Conservation (phyloP, 2,888 invertebrate species). For the Epinotia nisella region DNA sequence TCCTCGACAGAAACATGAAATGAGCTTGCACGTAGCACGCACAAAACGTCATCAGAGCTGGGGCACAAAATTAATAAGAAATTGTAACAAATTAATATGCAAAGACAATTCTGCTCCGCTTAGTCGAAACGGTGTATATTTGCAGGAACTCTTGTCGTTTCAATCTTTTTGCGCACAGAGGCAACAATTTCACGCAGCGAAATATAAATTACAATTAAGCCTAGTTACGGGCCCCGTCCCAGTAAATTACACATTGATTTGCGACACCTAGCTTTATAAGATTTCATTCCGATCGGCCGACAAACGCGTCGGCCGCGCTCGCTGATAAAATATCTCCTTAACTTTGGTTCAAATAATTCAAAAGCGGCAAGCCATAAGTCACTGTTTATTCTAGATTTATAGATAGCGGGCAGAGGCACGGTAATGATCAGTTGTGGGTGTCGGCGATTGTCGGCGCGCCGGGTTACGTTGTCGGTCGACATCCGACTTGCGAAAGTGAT, state of each 20-base stretch:
- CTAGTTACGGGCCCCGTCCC: conserved; percentile 47
- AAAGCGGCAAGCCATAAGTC: conserved; percentile 53
- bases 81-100: conserved; percentile 30
- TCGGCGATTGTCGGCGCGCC: conserved; percentile 23
- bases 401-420: conserved; percentile 52
- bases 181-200: conserved; percentile 47
- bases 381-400: conserved; percentile 60
- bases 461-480: conserved; percentile 40
- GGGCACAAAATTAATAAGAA: conserved; percentile 17
- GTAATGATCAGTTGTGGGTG: conserved; percentile 52
- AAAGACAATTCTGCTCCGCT: conserved; percentile 11
- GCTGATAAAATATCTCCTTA: conserved; percentile 44
- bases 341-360: conserved; percentile 50
- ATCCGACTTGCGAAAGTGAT: conserved; percentile 61
- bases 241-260: conserved; percentile 52
- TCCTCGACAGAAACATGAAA: conserved; percentile 21
- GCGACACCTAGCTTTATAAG: conserved; percentile 47
- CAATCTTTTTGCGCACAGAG: conserved; percentile 18
- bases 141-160: conserved; percentile 1
- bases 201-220: conserved; percentile 53
- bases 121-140: conserved; percentile 6
- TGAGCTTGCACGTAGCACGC: conserved; percentile 5
- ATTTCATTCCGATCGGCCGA: conserved; percentile 45
- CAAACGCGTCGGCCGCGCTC: conserved; percentile 43
- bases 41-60: conserved; percentile 9